Base-by-base conservation (phyloP, 2,113 vertebrate species). In the Tychaedon coryphoeus region DNA sequence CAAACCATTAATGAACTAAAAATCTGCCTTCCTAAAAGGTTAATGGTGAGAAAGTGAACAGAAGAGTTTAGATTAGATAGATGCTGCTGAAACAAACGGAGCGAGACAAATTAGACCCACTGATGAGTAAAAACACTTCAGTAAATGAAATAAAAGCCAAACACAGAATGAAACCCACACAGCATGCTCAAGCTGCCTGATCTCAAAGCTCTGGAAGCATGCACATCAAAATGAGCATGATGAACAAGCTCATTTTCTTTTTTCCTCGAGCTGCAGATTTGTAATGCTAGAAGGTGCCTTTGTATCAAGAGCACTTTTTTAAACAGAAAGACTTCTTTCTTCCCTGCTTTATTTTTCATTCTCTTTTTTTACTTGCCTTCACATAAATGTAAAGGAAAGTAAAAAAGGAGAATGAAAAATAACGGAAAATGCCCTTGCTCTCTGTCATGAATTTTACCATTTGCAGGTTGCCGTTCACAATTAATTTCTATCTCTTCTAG, bases 81-180 rank as follows among this genome's bases (percentile, higher is more conserved):
- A 96, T 88, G 82, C 70, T 81, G 53, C 81, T 92, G 89, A 93
- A 96, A 95, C 84, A 94, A 97, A 96, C 83, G 91, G 84, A 96
- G 93, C 38, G 57, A 95, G 94, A 90, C 64, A 80, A 45, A 93
- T 81, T 82, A 96, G 93, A 97, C 87, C 70, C 95, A 87, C 42
- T 94, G 95, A 92, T 34, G 81, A 93, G 78, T 93, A 90, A 96
- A 97, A 97, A 75, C 51, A 86, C 75, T 95, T 95, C 8, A 96
- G 58, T 66, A 95, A 95, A 94, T 79, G 31, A 96, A 94, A 83
- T 91, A 38, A 14, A 45, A 58, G n/a, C 70, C 77, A 92, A 95
- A 92, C 6, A 29, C 66, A 79, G 60, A 80, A 86, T 28, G 64
- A 92, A 96, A 86, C 88, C 48, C 76, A 93, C 84, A 71, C 45